Conservation (phyloP, 1,140 invertebrate genomes). For the Magallana gigas region DNA sequence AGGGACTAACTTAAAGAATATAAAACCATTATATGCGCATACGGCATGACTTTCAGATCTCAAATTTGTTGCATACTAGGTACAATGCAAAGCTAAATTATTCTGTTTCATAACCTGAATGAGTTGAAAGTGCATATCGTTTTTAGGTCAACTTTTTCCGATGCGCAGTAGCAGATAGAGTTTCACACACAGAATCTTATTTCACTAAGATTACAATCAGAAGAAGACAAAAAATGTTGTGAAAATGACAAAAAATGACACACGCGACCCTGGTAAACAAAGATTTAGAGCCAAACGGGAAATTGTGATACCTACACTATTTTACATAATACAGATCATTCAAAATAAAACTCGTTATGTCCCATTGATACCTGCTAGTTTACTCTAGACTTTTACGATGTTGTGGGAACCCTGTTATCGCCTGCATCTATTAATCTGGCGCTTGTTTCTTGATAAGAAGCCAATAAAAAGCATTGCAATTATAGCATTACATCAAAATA, state of each 20-base stretch:
- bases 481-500: constrained; percentile 31
- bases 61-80: too few species aligned
- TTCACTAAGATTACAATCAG: too few species aligned
- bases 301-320: not conserved
- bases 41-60: too few species aligned
- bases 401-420: not conserved
- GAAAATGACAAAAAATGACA: not conserved
- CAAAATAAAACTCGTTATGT: not conserved
- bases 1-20: too few species aligned
- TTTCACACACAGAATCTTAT: too few species aligned
- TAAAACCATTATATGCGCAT: too few species aligned
- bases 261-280: not conserved
- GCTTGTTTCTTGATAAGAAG: constrained; percentile 32
- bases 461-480: constrained; percentile 27
- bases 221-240: too few species aligned
- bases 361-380: not conserved
- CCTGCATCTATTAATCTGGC: not conserved
- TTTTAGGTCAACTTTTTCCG: too few species aligned
- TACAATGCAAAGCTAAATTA: too few species aligned
- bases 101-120: too few species aligned
- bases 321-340: not conserved
- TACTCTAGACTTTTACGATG: constrained; percentile 21
- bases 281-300: not conserved
- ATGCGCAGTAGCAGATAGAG: too few species aligned
- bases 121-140: too few species aligned